Conservation (phyloP, 2,797 vertebrate genomes). For the Neostethus bicornis region DNA sequence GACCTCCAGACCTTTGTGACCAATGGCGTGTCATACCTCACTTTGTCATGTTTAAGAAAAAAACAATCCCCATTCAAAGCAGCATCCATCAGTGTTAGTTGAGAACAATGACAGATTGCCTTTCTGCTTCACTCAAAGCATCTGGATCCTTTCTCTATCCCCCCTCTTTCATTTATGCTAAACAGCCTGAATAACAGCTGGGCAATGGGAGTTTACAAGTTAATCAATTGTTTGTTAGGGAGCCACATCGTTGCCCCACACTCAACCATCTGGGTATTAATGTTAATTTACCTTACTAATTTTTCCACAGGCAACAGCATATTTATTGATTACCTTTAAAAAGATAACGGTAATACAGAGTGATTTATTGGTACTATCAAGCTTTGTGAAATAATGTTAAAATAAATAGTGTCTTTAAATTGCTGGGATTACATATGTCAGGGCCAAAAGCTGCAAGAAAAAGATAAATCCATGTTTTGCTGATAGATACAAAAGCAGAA, state of each 20-base stretch:
- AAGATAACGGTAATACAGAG: too few species aligned
- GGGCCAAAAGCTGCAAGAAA: not conserved
- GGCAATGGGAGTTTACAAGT: slow-evolving; percentile 84
- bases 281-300: slow-evolving; percentile 81
- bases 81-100: slow-evolving; percentile 89
- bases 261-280: slow-evolving; percentile 81
- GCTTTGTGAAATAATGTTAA: slow-evolving; percentile 41
- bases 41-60: slow-evolving; percentile 94
- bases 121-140: slow-evolving; percentile 81
- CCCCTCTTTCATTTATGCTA: slow-evolving; percentile 81
- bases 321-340: slow-evolving; percentile 69
- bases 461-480: not conserved
- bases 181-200: slow-evolving; percentile 86
- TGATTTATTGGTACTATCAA: slow-evolving; percentile 51
- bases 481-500: slow-evolving; percentile 22
- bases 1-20: slow-evolving; percentile 80
- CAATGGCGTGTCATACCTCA: slow-evolving; percentile 86
- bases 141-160: slow-evolving; percentile 81
- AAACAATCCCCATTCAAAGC: slow-evolving; percentile 88
- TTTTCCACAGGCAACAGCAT: slow-evolving; percentile 67
- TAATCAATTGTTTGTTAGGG: slow-evolving; percentile 85
- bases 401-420: slow-evolving; percentile 28
- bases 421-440: slow-evolving; percentile 21
- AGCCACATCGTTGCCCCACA: slow-evolving; percentile 71
- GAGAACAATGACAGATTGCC: slow-evolving; percentile 85